Evolutionary conservation across 2,113 vertebrate genomes (phyloP).

Genomic region (Menidia beryllina): DNA sequence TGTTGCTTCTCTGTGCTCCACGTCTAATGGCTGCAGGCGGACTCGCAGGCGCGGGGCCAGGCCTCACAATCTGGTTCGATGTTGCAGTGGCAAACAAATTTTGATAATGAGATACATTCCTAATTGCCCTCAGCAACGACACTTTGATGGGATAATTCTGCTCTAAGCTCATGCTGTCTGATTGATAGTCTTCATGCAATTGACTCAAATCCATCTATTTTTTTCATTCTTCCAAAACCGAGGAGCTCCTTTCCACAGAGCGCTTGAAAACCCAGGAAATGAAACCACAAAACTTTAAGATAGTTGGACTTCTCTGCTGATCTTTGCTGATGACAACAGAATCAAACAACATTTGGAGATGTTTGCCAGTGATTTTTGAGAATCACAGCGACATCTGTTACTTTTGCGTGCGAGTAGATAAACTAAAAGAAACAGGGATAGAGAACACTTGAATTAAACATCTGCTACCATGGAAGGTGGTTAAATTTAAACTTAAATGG

Average conservation of each 20-base stretch:
- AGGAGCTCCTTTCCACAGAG: accelerated
- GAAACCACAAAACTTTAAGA: not conserved
- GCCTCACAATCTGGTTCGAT: constrained; percentile 57
- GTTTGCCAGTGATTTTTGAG: not conserved
- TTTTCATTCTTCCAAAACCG: not conserved
- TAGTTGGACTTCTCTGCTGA: too few relatives aligned
- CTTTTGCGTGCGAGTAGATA: not conserved
- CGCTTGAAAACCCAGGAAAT: too few relatives aligned
- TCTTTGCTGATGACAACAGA: too few relatives aligned
- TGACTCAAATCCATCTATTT: not conserved
- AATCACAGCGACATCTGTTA: not conserved
- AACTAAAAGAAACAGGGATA: not conserved
- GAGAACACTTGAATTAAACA: too few relatives aligned
- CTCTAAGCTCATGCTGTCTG: not conserved
- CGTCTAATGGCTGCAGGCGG: constrained; percentile 74
- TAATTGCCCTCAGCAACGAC: constrained; percentile 20
- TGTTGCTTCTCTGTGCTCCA: constrained; percentile 70
- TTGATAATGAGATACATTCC: constrained; percentile 19
- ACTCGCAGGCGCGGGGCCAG: constrained; percentile 57
- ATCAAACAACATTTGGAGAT: too few relatives aligned
- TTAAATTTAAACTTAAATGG: too few relatives aligned
- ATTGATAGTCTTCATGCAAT: not conserved
- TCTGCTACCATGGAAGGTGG: too few relatives aligned
- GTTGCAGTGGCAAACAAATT: constrained; percentile 51
- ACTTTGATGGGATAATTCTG: constrained; percentile 19